Conservation (phyloP, 2,113 vertebrate genomes). For the Nasalis larvatus region DNA sequence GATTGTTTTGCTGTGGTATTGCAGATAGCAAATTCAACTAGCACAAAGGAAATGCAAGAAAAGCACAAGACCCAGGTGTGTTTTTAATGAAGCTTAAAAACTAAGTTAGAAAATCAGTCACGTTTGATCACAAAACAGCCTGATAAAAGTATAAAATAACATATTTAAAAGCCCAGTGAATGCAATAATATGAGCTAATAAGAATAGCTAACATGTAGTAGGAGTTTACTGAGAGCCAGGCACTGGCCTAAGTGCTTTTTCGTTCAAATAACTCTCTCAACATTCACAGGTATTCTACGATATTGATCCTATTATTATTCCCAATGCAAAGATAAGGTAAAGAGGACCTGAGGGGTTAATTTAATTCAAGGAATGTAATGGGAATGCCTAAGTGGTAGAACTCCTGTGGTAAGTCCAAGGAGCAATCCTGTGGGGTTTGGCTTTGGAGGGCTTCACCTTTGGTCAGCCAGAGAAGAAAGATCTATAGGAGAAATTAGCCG, state of each 20-base stretch:
- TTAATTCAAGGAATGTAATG: not conserved
- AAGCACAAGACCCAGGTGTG: not conserved
- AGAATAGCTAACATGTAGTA: not conserved
- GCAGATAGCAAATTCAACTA: not conserved
- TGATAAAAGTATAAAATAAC: conserved; percentile 5
- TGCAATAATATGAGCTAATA: not conserved
- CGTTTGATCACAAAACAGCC: not conserved
- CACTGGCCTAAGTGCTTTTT: not conserved
- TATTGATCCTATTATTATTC: not conserved
- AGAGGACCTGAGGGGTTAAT: not conserved
- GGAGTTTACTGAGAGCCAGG: not conserved
- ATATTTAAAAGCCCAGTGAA: not conserved
- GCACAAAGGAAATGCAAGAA: not conserved
- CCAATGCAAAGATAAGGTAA: not conserved
- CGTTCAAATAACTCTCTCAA: not conserved
- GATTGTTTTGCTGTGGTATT: not conserved
- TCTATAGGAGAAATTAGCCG: not conserved
- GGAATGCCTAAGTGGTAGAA: not conserved
- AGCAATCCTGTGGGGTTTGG: not conserved
- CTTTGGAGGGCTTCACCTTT: not conserved
- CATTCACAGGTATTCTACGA: not conserved
- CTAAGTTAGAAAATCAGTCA: not conserved
- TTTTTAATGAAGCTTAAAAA: conserved; percentile 14
- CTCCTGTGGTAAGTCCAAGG: not conserved
- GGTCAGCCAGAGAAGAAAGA: not conserved